Conservation (phyloP, 2,797 vertebrate species). For the Toxotes lorentzi region DNA sequence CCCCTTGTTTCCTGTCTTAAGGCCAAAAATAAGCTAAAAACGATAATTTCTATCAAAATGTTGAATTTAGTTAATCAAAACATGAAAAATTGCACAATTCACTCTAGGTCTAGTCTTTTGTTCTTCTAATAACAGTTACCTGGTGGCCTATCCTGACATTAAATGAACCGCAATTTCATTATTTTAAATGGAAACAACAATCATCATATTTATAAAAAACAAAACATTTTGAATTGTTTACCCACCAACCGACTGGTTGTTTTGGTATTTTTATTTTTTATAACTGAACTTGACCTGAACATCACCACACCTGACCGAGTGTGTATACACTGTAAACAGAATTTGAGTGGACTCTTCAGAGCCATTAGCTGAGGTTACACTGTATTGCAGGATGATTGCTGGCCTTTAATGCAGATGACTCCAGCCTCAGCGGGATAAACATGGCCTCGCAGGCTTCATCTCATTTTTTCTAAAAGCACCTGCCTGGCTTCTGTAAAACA, state of each 20-base stretch:
- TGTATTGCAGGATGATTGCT: slow-evolving; percentile 70
- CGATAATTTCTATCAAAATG: background rate
- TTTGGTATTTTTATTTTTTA: slow-evolving; percentile 38
- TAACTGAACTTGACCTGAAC: slow-evolving; percentile 40
- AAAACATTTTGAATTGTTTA: background rate
- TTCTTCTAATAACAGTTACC: background rate
- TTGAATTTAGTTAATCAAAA: background rate
- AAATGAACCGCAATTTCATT: background rate
- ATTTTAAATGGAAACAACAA: background rate
- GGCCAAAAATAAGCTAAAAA: background rate
- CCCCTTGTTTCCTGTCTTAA: background rate
- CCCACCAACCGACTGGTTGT: background rate
- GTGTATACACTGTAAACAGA: slow-evolving; percentile 40
- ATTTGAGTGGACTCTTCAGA: slow-evolving; percentile 75
- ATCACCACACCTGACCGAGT: slow-evolving; percentile 29
- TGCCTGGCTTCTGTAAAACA: slow-evolving; percentile 64
- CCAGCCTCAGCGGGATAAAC: slow-evolving; percentile 51
- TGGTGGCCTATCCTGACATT: too few species aligned
- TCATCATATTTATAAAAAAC: background rate
- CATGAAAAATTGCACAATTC: background rate
- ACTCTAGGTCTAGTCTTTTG: background rate
- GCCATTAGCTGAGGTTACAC: slow-evolving; percentile 76
- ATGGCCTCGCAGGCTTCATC: slow-evolving; percentile 50
- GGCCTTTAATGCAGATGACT: slow-evolving; percentile 70
- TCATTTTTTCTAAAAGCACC: slow-evolving; percentile 59